Base-by-base conservation (phyloP, 2,113 vertebrate species). In the Lates calcarifer region DNA sequence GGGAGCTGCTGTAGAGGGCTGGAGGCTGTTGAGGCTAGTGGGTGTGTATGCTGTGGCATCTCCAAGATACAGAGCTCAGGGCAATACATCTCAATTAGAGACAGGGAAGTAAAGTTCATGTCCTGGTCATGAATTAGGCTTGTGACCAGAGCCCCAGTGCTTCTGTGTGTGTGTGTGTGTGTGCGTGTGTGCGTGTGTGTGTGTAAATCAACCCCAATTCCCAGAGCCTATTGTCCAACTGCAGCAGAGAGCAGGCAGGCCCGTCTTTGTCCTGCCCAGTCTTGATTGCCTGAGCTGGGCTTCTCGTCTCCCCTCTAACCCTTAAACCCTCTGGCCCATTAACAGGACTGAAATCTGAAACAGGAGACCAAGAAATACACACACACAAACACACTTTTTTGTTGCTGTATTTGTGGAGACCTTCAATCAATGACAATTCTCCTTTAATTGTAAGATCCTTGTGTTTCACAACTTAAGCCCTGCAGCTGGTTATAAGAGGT, bases 31-130 rank as follows among this genome's bases (percentile, higher is more conserved):
- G 57, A 69, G 45, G 82, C 51, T n/a, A 28, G 29, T 45, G 9
- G 10, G 26, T 77, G 73, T 49, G 43, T 22, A 33, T 53, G 69
- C 77, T 75, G 68, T 82, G 77, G 79, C 55, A 80, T 83, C 67
- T 87, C 70, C 83, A 68, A 39, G n/a, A 64, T 55, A 22, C 45
- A n/a, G 47, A 79, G 67, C 78, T 84, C 58, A 82, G 69, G 70
- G 82, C 68, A 87, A 89, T 88, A 85, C 26, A 77, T 88, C 83
- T 88, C 72, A 83, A 77, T 88, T 86, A 88, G 78, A 86, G 83
- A 85, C 45, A 68, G 55, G 60, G 33, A 81, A 60, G 26, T 56
- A 51, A 43, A 70, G 67, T 76, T 72, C 70, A 79, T 73, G 66
- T 82, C 35, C 55, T 22, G 72, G 60, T 79, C 41, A 75, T 79